phyloP scores from a whole-genome alignment of 2,888 invertebrate genomes.

The Lagria hirta region DNA sequence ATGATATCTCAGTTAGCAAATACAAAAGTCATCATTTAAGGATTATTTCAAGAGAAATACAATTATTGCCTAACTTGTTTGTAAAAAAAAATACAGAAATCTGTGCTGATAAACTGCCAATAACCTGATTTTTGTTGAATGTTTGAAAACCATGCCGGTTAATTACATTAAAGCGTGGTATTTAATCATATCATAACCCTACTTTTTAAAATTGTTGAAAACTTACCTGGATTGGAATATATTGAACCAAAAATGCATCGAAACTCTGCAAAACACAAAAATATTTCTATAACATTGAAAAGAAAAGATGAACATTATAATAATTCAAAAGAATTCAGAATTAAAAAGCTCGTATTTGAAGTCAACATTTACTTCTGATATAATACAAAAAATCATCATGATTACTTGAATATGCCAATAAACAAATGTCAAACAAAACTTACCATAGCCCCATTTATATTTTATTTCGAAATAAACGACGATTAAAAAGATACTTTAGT shows the following conservation, averaged over 20 bases:
- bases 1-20: constrained; percentile 22
- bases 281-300: constrained; percentile 2
- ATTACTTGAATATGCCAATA: no score
- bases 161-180: background rate
- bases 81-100: no score
- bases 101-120: background rate
- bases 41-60: no score
- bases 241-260: no score
- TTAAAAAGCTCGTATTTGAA: constrained; percentile 24
- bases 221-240: background rate
- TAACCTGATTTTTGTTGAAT: background rate
- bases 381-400: constrained; percentile 14
- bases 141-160: background rate
- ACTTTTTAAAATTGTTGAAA: background rate
- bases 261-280: background rate
- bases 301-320: no score
- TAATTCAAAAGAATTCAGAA: constrained; percentile 17
- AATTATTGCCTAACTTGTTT: no score
- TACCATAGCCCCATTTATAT: no score
- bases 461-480: no score
- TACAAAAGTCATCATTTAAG: constrained; percentile 20
- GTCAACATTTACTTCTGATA: constrained; percentile 19
- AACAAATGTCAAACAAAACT: no score
- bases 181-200: background rate
- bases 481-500: no score